Evolutionary conservation across 2,113 vertebrate genomes (phyloP), one percentile per base, ranked within the genome.

Genomic region (Ceyx cyanopectus): DNA sequence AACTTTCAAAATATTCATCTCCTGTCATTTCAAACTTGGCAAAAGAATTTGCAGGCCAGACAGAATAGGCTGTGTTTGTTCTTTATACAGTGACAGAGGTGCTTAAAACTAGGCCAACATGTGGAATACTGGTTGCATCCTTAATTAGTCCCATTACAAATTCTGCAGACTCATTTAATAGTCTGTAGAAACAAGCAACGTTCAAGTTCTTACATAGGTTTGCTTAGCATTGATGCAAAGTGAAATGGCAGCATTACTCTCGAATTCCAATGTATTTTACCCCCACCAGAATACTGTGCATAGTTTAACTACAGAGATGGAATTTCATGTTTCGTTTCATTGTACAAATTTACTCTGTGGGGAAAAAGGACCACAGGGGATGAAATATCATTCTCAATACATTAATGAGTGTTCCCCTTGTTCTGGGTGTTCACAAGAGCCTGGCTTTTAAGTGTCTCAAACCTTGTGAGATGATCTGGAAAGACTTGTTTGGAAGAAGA

Each of bases 1-100:
- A 94, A 87, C 78, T 87, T 92, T 76, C 63, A 82, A 91, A 94
- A 80, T 80, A 87, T 80, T 94, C 23, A 24, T 66, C 26, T 89
- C 89, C 82, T 85, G 50, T 67, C 85, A 24, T 76, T 87, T 85
- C 43, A 89, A 85, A 91, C 37, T 46, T 87, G 22, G 41, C 15
- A 94, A 89, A 89, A 85, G 32, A 82, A 87, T 43, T 65, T 85
- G 20, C 51, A 91, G 63, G 27, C 17, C 43, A 73, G 37, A 77
- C n/a, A 93, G 53, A 30, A 81, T 10, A 81, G 6, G 22, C 54
- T 69, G 24, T 67, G n/a, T 61, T 80, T 76, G 45, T 48, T 87
- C 43, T 78, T 67, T 48, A 60, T 92, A 93, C n/a, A 93, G 69
- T 69, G 79, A 77, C 7, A 88, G 48, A 90, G n/a, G 34, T 84